Base-by-base conservation (phyloP, 2,888 invertebrate species). In the Heliconius sara region DNA sequence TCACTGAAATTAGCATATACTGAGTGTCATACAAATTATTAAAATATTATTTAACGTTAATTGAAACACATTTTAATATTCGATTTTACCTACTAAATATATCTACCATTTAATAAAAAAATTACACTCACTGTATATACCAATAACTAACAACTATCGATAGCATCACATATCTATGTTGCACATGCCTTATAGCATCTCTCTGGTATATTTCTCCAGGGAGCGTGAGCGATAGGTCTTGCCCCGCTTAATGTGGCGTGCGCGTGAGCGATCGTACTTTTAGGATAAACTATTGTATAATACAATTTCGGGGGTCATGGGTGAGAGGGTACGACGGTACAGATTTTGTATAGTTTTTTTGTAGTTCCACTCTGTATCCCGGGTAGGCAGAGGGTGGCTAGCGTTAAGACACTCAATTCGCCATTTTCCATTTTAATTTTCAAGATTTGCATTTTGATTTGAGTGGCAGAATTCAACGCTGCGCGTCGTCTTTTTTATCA, bases 201-300 rank as follows among this genome's bases (percentile, higher is more conserved):
- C 81, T 84, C 79, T 70, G 78, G 78, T 82, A 84, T 84, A 86
- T 86, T 86, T 86, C 86, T 85, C 86, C 72, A 70, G 86, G 84
- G 86, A 84, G 68, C 76, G 80, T 84, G 84, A 86, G 72, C 82
- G 82, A 85, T 85, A 79, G 85, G 79, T 79, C 60, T 60, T 83
- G 81, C 80, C 83, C 83, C 83, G 76, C 79, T 81, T 82, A 82
- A 83, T 84, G 82, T 72, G 81, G 77, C 71, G 81, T 70, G 27
- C 79, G 67, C 77, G 78, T 81, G 81, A 82, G 60, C 52, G 70
- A 82, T 81, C 57, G 81, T 70, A 43, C 72, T 79, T 79, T 75
- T 70, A 75, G 68, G 80, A 75, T 68, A 73, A 77, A 77, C 70
- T 74, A 77, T 70, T 70, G 70, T 70, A 70, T 80, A 77, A 75